Conservation (phyloP, 2,888 invertebrate genomes). For the Leptogaster cylindrica region DNA sequence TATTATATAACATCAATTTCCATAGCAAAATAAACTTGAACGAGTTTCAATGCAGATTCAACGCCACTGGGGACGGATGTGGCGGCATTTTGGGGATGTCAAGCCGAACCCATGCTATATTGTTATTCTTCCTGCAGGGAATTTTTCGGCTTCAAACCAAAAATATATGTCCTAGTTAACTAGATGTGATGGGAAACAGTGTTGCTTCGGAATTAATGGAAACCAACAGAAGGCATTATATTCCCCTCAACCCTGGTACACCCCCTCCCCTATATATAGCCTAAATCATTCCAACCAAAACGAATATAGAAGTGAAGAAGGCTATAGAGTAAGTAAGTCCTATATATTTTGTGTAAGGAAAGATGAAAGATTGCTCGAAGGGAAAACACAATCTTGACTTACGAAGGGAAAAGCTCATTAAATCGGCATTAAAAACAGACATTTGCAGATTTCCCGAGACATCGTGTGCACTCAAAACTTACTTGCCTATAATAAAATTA, state of each 20-base stretch:
- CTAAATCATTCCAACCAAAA: no score
- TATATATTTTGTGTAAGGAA: no score
- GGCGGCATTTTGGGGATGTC: constrained; percentile 28
- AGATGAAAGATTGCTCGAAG: constrained; percentile 18
- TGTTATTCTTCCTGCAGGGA: constrained; percentile 33
- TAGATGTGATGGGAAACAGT: constrained; percentile 38
- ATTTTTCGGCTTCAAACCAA: constrained; percentile 30
- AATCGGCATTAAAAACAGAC: constrained; percentile 34
- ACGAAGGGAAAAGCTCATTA: constrained; percentile 31
- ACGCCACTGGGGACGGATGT: constrained; percentile 24
- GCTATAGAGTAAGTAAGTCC: no score
- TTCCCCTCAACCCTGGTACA: background rate
- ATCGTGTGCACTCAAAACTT: no score
- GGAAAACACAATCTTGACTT: constrained; percentile 30
- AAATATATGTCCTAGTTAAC: constrained; percentile 39
- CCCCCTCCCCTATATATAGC: no score
- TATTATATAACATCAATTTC: constrained; percentile 19
- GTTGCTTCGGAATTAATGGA: constrained; percentile 38
- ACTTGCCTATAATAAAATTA: no score
- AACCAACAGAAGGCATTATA: constrained; percentile 17
- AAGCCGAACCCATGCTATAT: no score
- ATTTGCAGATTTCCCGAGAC: constrained; percentile 20
- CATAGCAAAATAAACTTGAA: constrained; percentile 14
- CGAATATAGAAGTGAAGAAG: no score
- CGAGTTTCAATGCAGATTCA: constrained; percentile 27